phyloP scores from a whole-genome alignment of 2,888 invertebrate species.

The Conistra vaccinii region DNA sequence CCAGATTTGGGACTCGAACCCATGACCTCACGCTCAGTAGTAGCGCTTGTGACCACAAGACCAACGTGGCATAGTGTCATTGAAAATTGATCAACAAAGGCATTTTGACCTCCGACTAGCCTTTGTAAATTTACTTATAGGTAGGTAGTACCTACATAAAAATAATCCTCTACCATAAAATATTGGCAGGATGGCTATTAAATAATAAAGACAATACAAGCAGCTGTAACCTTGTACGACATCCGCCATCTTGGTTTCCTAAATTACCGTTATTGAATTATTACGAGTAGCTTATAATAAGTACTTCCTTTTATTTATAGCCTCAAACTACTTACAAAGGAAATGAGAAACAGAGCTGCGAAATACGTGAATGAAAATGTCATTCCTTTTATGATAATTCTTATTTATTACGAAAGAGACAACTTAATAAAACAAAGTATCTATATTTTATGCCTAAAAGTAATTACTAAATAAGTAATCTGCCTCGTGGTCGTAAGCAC shows the following conservation, averaged over 20 bases:
- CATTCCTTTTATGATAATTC: background rate
- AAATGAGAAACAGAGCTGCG: slow-evolving; percentile 7
- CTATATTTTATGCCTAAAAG: background rate
- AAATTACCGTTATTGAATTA: slow-evolving; percentile 29
- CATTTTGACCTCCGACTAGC: background rate
- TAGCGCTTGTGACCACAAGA: too few species aligned
- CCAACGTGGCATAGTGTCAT: background rate
- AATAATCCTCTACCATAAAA: background rate
- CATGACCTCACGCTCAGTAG: too few species aligned
- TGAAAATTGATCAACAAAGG: background rate
- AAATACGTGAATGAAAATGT: background rate
- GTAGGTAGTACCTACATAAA: background rate
- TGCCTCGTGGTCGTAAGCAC: too few species aligned
- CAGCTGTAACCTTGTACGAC: slow-evolving; percentile 27
- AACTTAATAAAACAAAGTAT: background rate
- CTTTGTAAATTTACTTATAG: background rate
- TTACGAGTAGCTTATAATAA: slow-evolving; percentile 8
- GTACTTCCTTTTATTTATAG: slow-evolving; percentile 27
- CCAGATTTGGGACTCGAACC: too few species aligned
- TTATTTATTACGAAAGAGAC: background rate
- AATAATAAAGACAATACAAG: slow-evolving; percentile 11
- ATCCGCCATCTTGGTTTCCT: slow-evolving; percentile 47
- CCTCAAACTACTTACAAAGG: background rate
- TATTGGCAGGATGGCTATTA: background rate
- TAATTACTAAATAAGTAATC: background rate